Conservation (phyloP, 2,797 vertebrate genomes). For the Lagothrix lagotricha region DNA sequence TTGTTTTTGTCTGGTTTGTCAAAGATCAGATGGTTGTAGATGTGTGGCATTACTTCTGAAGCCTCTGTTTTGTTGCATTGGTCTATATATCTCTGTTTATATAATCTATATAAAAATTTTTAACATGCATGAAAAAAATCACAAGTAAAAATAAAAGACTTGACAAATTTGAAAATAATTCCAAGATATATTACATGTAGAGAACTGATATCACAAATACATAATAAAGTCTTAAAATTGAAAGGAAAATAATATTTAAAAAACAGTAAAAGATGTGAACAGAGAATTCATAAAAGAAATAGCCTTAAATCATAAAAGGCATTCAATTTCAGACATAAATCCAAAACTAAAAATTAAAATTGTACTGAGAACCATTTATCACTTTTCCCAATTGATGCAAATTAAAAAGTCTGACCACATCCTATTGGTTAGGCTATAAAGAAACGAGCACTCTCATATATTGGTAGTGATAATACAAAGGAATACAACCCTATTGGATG, state of each 20-base stretch:
- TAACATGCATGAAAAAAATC: neutral
- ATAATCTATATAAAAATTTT: neutral
- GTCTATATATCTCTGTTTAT: neutral
- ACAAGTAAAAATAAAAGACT: neutral
- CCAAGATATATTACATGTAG: neutral
- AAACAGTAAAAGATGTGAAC: neutral
- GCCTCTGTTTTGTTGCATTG: no score
- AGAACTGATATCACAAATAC: neutral
- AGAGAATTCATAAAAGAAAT: conserved; percentile 20
- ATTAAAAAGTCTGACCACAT: neutral
- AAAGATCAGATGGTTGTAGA: no score
- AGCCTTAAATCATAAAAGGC: neutral
- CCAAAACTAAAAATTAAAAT: neutral
- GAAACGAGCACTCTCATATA: neutral
- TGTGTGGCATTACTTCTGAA: no score
- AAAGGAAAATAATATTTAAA: neutral
- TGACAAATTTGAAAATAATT: conserved; percentile 36
- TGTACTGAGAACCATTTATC: neutral
- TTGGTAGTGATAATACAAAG: neutral
- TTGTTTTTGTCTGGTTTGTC: no score
- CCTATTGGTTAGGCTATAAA: neutral
- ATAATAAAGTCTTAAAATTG: conserved; percentile 6
- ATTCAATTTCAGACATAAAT: neutral
- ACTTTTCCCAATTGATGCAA: neutral
- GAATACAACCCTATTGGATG: neutral